A percentile compares a stretch with the other conserved stretches of the same genome.
phyloP scores from a whole-genome alignment of 1,140 invertebrate genomes.

The Eufriesea mexicana region DNA sequence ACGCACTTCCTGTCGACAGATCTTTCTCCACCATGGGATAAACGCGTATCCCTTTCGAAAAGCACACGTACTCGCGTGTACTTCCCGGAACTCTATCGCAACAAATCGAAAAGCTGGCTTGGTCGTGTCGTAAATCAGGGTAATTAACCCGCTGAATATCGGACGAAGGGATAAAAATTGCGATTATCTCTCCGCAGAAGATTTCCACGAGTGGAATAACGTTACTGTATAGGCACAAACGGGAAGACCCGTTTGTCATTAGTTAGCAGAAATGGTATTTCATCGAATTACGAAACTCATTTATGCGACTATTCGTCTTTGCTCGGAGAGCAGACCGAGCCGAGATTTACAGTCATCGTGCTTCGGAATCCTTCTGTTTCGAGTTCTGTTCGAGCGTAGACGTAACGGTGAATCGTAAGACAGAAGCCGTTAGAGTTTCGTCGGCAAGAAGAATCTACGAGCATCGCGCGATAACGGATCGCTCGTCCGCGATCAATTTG shows the following conservation, averaged over 20 bases:
- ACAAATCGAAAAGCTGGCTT: background rate
- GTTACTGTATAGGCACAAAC: too few species aligned
- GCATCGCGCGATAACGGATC: conserved; percentile 36
- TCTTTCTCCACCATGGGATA: conserved; percentile 62
- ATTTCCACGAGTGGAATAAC: background rate
- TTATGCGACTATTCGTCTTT: background rate
- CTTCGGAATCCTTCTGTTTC: background rate
- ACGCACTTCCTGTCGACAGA: conserved; percentile 77
- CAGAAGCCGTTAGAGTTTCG: conserved; percentile 47
- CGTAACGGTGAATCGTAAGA: conserved; percentile 48
- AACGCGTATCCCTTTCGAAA: conserved; percentile 39
- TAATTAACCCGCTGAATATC: background rate
- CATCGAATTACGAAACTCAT: background rate
- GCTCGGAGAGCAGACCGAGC: background rate
- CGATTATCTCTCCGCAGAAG: background rate
- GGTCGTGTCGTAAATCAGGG: too few species aligned
- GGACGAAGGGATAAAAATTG: background rate
- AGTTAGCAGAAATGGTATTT: background rate
- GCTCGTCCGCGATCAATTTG: conserved; percentile 29
- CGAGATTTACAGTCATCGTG: background rate
- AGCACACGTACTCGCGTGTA: background rate
- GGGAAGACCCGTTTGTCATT: background rate
- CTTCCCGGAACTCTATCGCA: conserved; percentile 11
- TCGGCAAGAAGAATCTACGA: conserved; percentile 34
- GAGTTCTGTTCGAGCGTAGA: background rate